Conservation (phyloP, 1,140 invertebrate genomes). For the Drosophila neocordata region DNA sequence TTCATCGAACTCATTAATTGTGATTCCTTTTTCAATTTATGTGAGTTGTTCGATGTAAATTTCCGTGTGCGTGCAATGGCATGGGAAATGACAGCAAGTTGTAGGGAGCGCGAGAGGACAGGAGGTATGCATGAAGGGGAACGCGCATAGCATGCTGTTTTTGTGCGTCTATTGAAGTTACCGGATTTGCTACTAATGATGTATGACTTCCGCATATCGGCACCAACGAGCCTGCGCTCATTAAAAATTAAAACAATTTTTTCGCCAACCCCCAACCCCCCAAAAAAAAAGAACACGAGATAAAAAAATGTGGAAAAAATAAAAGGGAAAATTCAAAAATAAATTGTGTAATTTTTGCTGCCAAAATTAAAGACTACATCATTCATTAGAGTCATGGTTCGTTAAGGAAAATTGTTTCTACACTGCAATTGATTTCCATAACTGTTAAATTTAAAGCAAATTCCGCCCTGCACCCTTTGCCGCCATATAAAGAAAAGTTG, state of each 20-base stretch:
- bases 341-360: too few relatives aligned
- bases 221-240: slow-evolving; percentile 50
- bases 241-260: slow-evolving; percentile 74
- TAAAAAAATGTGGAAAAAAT: slow-evolving; percentile 11
- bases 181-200: slow-evolving; percentile 80
- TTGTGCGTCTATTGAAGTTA: slow-evolving; percentile 51
- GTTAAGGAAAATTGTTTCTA: too few relatives aligned
- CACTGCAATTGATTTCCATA: too few relatives aligned
- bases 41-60: slow-evolving; percentile 60
- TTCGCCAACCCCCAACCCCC: slow-evolving; percentile 3
- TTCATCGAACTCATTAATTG: slow-evolving; percentile 81
- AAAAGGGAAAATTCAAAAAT: too few relatives aligned
- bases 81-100: slow-evolving; percentile 21
- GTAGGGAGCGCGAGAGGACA: background rate
- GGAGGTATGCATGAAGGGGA: background rate
- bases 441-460: too few relatives aligned
- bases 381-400: slow-evolving; percentile 6
- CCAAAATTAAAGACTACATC: background rate
- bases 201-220: slow-evolving; percentile 68
- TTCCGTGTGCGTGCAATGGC: slow-evolving; percentile 42
- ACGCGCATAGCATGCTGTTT: background rate
- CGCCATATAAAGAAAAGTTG: slow-evolving; percentile 30
- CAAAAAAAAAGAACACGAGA: slow-evolving; percentile 22
- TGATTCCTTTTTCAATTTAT: slow-evolving; percentile 79
- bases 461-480: too few relatives aligned